Conservation (phyloP, 2,888 invertebrate species). For the Aphidius colemani region DNA sequence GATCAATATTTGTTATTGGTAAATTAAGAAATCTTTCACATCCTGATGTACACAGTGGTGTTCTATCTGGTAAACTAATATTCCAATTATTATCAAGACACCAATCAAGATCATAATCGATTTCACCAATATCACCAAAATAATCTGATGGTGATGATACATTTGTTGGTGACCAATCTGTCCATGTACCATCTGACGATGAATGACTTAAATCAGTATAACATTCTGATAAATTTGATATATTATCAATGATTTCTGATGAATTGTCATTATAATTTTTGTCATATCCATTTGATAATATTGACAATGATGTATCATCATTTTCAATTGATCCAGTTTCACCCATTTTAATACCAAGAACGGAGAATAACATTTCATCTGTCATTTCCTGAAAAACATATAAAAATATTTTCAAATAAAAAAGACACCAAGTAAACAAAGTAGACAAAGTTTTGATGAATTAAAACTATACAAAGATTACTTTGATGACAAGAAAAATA, state of each 20-base stretch:
- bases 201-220: constrained; percentile 53
- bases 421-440: constrained; percentile 3
- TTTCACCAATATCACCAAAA: constrained; percentile 50
- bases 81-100: constrained; percentile 57
- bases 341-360: constrained; percentile 49
- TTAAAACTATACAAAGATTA: neutral
- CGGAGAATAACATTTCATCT: constrained; percentile 56
- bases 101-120: constrained; percentile 56
- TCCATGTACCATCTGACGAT: constrained; percentile 48
- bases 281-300: constrained; percentile 46
- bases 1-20: constrained; percentile 44
- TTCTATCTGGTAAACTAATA: constrained; percentile 62
- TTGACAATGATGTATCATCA: constrained; percentile 38
- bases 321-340: constrained; percentile 37
- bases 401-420: neutral
- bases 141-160: constrained; percentile 44
- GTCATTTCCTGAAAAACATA: constrained; percentile 46
- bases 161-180: constrained; percentile 49
- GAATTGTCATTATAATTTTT: constrained; percentile 35
- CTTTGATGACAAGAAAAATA: constrained; percentile 13
- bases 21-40: constrained; percentile 63
- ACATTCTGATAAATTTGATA: constrained; percentile 40
- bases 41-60: constrained; percentile 64
- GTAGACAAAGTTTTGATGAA: too few relatives aligned
- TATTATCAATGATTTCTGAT: constrained; percentile 27